Evolutionary conservation across 2,888 invertebrate genomes (phyloP), one percentile per base, ranked within the genome.

Genomic region (Chesias legatella): DNA sequence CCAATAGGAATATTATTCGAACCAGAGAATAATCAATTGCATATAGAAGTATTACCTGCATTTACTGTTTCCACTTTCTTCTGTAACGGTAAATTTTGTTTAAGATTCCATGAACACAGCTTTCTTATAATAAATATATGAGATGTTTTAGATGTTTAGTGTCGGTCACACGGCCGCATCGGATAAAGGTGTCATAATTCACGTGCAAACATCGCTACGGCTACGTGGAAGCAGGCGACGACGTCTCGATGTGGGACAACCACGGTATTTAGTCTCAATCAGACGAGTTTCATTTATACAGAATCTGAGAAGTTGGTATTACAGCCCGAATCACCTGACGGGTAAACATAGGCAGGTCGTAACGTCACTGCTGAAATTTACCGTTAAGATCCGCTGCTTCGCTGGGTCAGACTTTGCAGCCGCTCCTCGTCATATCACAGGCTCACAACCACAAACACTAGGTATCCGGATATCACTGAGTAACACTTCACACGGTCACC

Each of bases 371-470:
- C 64, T 56, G 60, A 75, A 67, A 78, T 77, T 86, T 88, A 86
- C 88, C 88, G 88, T 86, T 88, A 85, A 69, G 79, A 81, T 82
- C 83, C 76, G 75, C 73, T 68, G 70, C 52, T 62, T 57, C 56
- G 56, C 70, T 67, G 68, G 67, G 61, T 79, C 71, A 75, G 67
- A 62, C 59, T 64, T 68, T 61, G 61, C 68, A 44, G 51, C 40
- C 66, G 64, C 60, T 72, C 68, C 67, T 73, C 72, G 63, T 68
- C 84, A 83, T 80, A 74, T 74, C 73, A 75, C 75, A 64, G 52
- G 52, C 73, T 73, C 73, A 73, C 73, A 67, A 51, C 54, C 76
- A 76, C 74, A 68, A 57, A 50, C 73, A 74, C 73, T 66, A 33
- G 53, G 56, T 53, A 54, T 55, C 56, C 48, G 69, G 73, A 65